phyloP scores from a whole-genome alignment of 1,140 invertebrate species.

The Drosophila micromelanica region DNA sequence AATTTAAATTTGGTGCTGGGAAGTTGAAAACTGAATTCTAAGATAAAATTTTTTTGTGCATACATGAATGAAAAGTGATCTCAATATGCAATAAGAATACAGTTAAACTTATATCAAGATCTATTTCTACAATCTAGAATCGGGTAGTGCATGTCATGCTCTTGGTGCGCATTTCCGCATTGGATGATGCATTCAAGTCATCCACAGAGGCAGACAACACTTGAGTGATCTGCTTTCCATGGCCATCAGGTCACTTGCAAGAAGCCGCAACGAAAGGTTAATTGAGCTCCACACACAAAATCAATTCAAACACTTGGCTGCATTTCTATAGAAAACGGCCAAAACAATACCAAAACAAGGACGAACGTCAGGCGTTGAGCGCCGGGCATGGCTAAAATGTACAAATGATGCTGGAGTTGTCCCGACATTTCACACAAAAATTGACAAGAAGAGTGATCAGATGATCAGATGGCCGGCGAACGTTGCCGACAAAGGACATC shows the following conservation, averaged over 20 bases:
- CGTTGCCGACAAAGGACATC: too few species aligned
- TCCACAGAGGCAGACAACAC: conserved; percentile 17
- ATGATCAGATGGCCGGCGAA: not conserved
- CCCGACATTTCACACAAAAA: conserved; percentile 63
- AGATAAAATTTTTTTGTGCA: not conserved
- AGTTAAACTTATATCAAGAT: conserved; percentile 6
- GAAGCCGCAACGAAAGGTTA: conserved; percentile 77
- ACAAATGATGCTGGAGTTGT: conserved; percentile 64
- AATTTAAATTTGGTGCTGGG: too few species aligned
- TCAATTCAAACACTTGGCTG: conserved; percentile 69
- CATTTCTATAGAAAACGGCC: conserved; percentile 65
- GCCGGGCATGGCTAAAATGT: conserved; percentile 74
- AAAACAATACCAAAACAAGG: conserved; percentile 70
- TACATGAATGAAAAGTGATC: conserved; percentile 20
- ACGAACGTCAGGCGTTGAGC: conserved; percentile 20
- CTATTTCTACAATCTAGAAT: conserved; percentile 1
- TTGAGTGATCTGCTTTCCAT: conserved; percentile 43
- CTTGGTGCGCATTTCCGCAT: conserved; percentile 11
- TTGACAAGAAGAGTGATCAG: conserved; percentile 54
- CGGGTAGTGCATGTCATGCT: conserved; percentile 30
- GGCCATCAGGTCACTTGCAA: conserved; percentile 61
- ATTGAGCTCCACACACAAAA: conserved; percentile 64
- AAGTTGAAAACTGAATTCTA: too few species aligned
- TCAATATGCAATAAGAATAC: not conserved
- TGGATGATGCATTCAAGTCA: conserved; percentile 3